Base-by-base conservation (phyloP, 2,113 vertebrate genomes). In the Emydocephalus ijimae region DNA sequence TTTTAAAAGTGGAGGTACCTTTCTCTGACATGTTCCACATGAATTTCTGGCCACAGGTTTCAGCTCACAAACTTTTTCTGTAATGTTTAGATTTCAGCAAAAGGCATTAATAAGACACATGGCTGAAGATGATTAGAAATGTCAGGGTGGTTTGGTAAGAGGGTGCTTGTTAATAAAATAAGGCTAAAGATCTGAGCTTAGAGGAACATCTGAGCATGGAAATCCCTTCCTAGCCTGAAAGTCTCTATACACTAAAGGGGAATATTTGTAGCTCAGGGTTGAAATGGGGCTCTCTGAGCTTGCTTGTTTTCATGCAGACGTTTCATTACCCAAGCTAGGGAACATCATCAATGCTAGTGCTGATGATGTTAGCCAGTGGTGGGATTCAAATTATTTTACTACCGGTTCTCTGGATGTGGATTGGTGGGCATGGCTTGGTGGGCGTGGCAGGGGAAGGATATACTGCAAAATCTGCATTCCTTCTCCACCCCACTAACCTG, bases 1-100 rank as follows among this genome's bases (percentile, higher is more conserved):
- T 54, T 12, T 59, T 92, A 64, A 91, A 94, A 92, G 90, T 92
- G 81, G 89, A 86, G 54, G 34, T 9, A n/a, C 91, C 26, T 91
- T 92, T 90, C 94, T 92, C 85, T 15, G 29, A 81, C 20, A 48
- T 61, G 39, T 0, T 11, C 48, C 85, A 11, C 39, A 24, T 91
- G 88, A 57, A 57, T 52, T 26, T 11, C 89, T 39, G 34, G 0
- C 39, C 85, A 14, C 64, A 6, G 0, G 29, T 87, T 39, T 88
- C 81, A 5, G 4, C 0, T 85, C 59, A 74, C 45, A 54, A 26
- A 29, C 39, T 87, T 81, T 81, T 81, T 0, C 11, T 0, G 56
- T 3, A 26, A 69, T 10, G 12, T 92, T 88, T 93, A 39, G 86
- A 10, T 50, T 87, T 26, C 34, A n/a, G 24, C 24, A 57, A 52